A percentile compares a stretch with the other conserved stretches of the same genome.
Evolutionary conservation across 2,797 vertebrate genomes (phyloP).

Genomic region (Pteropus rufus): DNA sequence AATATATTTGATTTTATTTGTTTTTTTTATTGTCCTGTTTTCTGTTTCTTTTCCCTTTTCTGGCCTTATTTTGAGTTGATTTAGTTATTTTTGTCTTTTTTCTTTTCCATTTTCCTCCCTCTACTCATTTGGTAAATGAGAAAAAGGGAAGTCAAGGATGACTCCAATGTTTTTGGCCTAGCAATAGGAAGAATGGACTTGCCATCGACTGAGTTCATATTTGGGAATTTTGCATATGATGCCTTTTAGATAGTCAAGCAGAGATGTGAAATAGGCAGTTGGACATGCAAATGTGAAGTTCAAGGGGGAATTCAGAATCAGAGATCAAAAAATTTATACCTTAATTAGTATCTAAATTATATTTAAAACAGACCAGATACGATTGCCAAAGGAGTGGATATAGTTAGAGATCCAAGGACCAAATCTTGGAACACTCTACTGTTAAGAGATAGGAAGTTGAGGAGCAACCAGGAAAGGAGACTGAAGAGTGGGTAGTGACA

Average conservation of each 20-base stretch:
- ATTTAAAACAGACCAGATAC: background rate
- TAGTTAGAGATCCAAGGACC: background rate
- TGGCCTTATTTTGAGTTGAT: background rate
- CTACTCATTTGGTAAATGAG: background rate
- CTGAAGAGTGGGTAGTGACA: background rate
- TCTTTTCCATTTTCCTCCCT: background rate
- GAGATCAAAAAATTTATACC: background rate
- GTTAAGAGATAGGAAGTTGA: background rate
- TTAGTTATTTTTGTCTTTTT: background rate
- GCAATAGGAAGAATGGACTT: background rate
- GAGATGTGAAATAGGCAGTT: background rate
- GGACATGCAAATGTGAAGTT: background rate
- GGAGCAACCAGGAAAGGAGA: background rate
- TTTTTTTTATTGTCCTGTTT: background rate
- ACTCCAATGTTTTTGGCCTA: background rate
- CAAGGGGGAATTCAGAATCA: background rate
- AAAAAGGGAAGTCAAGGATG: background rate
- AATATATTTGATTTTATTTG: background rate
- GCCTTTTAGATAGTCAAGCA: background rate
- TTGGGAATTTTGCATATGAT: background rate
- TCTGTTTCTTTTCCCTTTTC: background rate
- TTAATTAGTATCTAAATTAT: background rate
- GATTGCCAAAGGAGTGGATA: background rate
- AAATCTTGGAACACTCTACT: background rate
- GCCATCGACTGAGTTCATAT: background rate